Base-by-base conservation (phyloP, 1,140 invertebrate species). In the Bombus confusus region DNA sequence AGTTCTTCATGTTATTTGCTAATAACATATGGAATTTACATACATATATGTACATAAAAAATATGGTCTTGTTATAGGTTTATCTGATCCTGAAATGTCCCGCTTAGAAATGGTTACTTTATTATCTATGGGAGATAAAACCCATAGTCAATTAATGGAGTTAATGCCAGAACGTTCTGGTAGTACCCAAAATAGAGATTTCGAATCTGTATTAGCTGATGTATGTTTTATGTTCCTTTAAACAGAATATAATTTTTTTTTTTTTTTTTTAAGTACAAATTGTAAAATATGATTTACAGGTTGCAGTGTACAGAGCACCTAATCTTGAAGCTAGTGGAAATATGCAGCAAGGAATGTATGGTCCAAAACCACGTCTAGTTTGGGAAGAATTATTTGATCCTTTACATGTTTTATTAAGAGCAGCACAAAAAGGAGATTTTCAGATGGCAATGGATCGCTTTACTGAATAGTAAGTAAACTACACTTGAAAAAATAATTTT, bases 381-480 rank as follows among this genome's bases (percentile, higher is more conserved):
- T 99, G 99, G 99, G 97, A 98, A 92, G 96, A 97, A 80, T 96
- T 98, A 89, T 99, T 98, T 94, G 98, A 99, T 95, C 99, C 99
- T 5, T 96, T 99, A 72, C 98, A 99, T 94, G 98, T 99, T 10
- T 95, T 99, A 37, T 95, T 99, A 4, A 95, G 99, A 91, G 98
- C 98, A 41, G 98, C 99, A 3, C 98, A 99, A 95, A 95, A 98
- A 62, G 96, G 97, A 91, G 99, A 99, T 94, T 99, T 99, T 93
- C 99, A 99, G 95, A 97, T 97, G 31, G 98, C 98, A 6, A 97
- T 99, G 96, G 98, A 99, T 94, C 96, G 98, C 73, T 98, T 97
- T 93, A 98, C 97, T 2, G 96, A 97, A 91, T 98, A 97, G 98
- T 98, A 95, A 96, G 97, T 96, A 41, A 37, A 62, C 18, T 41